These are phyloP conservation scores for Tachysurus vachellii DNA, from an alignment of 2,113 vertebrate species.

Conservation along the genomic window DNA sequence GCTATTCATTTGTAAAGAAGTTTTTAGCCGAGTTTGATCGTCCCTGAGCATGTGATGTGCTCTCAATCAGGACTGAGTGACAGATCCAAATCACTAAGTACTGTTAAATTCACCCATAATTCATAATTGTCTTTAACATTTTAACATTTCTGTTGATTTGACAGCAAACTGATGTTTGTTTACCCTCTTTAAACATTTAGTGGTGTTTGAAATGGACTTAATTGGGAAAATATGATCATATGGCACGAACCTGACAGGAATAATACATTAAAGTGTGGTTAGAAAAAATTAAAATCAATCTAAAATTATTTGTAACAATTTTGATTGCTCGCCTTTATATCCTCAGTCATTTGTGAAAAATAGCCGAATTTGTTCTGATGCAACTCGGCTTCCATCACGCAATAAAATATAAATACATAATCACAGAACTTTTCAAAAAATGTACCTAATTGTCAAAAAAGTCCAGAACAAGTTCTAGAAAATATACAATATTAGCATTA, in stretches of 20 bases:
- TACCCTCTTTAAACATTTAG: neutral
- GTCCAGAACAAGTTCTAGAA: neutral
- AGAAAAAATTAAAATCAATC: neutral
- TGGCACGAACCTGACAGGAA: neutral
- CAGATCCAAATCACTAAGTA: neutral
- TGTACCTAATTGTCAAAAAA: too few species aligned
- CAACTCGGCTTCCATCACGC: neutral
- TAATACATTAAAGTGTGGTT: neutral
- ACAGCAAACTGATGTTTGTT: neutral
- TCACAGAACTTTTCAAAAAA: neutral
- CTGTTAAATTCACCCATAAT: neutral
- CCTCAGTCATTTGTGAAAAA: neutral
- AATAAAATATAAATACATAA: neutral
- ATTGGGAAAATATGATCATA: neutral
- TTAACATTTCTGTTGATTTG: neutral
- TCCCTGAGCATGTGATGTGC: conserved; percentile 48
- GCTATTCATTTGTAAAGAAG: conserved; percentile 57
- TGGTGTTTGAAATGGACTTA: neutral
- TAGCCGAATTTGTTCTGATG: neutral
- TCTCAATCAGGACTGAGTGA: conserved; percentile 37
- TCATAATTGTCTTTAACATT: neutral
- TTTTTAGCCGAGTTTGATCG: conserved; percentile 54
- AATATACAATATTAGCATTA: too few species aligned
- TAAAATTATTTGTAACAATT: neutral
- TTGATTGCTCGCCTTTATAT: neutral